These are phyloP conservation scores for Pollenia griseotomentosa DNA, from an alignment of 2,888 invertebrate species.

Conservation along the genomic window DNA sequence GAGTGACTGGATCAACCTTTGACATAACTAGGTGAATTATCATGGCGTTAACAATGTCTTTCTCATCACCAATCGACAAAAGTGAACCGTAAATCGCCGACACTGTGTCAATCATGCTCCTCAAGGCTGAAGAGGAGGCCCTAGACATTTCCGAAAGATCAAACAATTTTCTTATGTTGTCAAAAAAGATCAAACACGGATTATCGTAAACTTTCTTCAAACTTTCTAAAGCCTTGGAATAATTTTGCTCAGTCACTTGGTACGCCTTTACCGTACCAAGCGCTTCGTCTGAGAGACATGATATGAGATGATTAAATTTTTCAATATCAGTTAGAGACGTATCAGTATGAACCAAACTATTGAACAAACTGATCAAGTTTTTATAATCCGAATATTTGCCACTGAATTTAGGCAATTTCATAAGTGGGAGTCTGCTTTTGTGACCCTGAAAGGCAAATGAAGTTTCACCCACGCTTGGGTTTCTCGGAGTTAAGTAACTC, in stretches of 20 bases:
- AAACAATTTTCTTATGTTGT: not conserved
- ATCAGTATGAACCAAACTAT: conserved; percentile 52
- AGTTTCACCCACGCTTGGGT: too few species aligned
- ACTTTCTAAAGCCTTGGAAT: conserved; percentile 60
- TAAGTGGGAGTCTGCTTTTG: conserved; percentile 49
- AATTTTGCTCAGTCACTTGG: conserved; percentile 65
- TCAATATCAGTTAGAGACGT: conserved; percentile 59
- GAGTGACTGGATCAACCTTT: not conserved
- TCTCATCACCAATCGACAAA: conserved; percentile 15
- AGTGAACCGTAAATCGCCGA: conserved; percentile 7
- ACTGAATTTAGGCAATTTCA: conserved; percentile 59
- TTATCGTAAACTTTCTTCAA: not conserved
- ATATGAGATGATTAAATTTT: conserved; percentile 65
- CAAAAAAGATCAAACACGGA: not conserved
- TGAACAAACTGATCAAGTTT: conserved; percentile 63
- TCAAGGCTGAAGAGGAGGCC: not conserved
- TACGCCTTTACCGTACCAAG: conserved; percentile 67
- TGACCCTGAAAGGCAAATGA: too few species aligned
- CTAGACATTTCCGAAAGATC: too few species aligned
- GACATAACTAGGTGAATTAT: not conserved
- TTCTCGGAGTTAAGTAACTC: too few species aligned
- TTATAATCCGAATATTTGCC: conserved; percentile 60
- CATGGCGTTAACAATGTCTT: not conserved
- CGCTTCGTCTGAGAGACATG: conserved; percentile 70
- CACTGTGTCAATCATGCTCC: not conserved